Evolutionary conservation across 2,888 invertebrate species (phyloP).

Genomic region (Aporophyla lueneburgensis): DNA sequence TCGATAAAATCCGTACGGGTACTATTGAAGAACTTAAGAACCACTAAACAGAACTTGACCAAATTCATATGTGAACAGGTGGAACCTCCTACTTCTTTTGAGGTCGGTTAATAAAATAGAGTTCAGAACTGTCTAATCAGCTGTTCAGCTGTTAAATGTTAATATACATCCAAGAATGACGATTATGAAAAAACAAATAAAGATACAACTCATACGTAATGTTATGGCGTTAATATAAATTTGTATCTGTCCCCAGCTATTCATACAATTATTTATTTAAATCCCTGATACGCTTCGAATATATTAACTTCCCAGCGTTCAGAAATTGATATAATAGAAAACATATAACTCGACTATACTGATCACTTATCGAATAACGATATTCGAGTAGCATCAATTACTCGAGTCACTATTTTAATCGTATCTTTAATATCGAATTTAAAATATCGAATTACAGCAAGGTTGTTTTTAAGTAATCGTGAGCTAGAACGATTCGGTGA

Average conservation of each 20-base stretch:
- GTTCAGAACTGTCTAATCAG: background rate
- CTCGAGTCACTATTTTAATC: constrained; percentile 66
- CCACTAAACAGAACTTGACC: too few relatives aligned
- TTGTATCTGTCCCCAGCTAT: background rate
- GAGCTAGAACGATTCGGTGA: constrained; percentile 59
- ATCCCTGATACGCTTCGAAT: background rate
- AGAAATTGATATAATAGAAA: constrained; percentile 42
- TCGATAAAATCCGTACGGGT: too few relatives aligned
- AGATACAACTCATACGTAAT: background rate
- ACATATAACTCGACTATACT: constrained; percentile 50
- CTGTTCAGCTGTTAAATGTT: too few relatives aligned
- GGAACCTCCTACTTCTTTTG: too few relatives aligned
- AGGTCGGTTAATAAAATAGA: background rate
- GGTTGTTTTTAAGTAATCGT: constrained; percentile 62
- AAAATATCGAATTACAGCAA: constrained; percentile 66
- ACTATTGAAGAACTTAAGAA: too few relatives aligned
- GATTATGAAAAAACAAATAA: background rate
- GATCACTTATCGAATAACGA: constrained; percentile 63
- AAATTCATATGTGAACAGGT: too few relatives aligned
- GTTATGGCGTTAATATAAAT: background rate
- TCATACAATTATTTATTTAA: constrained; percentile 1
- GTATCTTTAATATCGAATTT: constrained; percentile 64
- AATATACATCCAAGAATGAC: background rate
- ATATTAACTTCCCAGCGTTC: background rate
- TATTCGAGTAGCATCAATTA: constrained; percentile 68